Evolutionary conservation across 2,113 vertebrate genomes (phyloP), one percentile per base, ranked within the genome.

Genomic region (Platichthys flesus): DNA sequence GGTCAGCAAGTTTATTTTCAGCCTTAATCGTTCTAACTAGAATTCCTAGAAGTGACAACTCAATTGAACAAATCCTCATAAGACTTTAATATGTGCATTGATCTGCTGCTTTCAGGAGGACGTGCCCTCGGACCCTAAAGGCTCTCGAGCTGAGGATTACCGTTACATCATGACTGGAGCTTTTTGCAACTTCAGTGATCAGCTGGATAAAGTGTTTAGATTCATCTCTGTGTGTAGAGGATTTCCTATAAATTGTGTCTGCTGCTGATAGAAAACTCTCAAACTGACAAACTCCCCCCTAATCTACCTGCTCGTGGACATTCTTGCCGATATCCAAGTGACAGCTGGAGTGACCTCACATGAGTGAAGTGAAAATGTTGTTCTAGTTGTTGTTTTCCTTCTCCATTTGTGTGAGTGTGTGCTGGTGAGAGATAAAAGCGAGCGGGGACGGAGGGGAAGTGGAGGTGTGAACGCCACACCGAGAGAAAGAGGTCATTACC

Each of bases 371-470:
- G 37, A 73, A 45, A 59, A 51, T 89, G 92, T 92, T 94, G 88
- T 93, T 93, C 20, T 94, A 93, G 92, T 91, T 92, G 93, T 79
- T 91, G 93, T 94, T 94, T 92, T 86, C 74, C 71, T 90, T 90
- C 81, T 78, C 87, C 86, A 89, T 93, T 85, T 90, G 90, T 86
- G 79, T 57, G 3, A 31, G 51, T 52, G 28, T 76, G 24, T 76
- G 58, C 51, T 28, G 82, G 18, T 31, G 72, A 57, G 28, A 76
- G 87, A 88, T 92, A 69, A 92, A 94, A 92, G 87, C 57, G 13
- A 60, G 67, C 9, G 63, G 47, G 68, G 42, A n/a, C 69, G 5
- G 72, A 92, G 84, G 85, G 94, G 94, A 95, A 95, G 90, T 85
- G 18, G 82, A 94, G 90, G 94, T 90, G 94, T 85, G 80, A 94